These are phyloP conservation scores for Caenorhabditis sulstoni DNA, from an alignment of 2,888 invertebrate species.

Conservation along the genomic window DNA sequence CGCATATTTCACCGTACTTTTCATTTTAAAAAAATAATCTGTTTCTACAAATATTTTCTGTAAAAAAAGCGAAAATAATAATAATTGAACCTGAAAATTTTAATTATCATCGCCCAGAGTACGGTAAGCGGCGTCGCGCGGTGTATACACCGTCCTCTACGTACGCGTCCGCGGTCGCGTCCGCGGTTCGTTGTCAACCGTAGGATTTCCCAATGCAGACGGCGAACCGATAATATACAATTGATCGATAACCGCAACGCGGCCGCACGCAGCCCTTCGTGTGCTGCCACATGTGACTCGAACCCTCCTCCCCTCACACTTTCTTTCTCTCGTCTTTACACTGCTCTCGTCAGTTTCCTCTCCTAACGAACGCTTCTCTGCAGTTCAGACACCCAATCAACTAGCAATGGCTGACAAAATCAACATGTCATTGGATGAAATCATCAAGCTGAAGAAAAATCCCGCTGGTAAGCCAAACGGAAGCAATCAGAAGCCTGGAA, in stretches of 20 bases:
- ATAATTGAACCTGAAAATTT: too few relatives aligned
- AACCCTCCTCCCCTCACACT: neutral
- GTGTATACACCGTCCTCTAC: too few relatives aligned
- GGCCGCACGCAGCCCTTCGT: slow-evolving; percentile 25
- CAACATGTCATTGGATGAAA: slow-evolving; percentile 59
- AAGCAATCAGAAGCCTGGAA: neutral
- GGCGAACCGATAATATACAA: too few relatives aligned
- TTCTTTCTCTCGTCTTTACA: slow-evolving; percentile 2
- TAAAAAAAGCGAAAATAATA: too few relatives aligned
- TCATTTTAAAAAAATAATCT: too few relatives aligned
- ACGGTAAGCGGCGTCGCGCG: too few relatives aligned
- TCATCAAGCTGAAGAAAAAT: slow-evolving; percentile 45
- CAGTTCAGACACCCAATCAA: neutral
- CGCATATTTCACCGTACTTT: too few relatives aligned
- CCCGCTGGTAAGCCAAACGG: slow-evolving; percentile 18
- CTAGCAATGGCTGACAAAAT: slow-evolving; percentile 52
- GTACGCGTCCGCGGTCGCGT: too few relatives aligned
- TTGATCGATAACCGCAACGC: slow-evolving; percentile 27
- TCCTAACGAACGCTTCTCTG: neutral
- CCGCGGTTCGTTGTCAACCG: too few relatives aligned
- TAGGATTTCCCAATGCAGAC: too few relatives aligned
- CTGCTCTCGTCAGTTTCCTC: neutral
- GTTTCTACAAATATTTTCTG: too few relatives aligned
- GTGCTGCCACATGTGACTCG: slow-evolving; percentile 2
- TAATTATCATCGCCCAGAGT: too few relatives aligned